Evolutionary conservation across 2,113 vertebrate species (phyloP), one percentile per base, ranked within the genome.

Genomic region (Chitala chitala): DNA sequence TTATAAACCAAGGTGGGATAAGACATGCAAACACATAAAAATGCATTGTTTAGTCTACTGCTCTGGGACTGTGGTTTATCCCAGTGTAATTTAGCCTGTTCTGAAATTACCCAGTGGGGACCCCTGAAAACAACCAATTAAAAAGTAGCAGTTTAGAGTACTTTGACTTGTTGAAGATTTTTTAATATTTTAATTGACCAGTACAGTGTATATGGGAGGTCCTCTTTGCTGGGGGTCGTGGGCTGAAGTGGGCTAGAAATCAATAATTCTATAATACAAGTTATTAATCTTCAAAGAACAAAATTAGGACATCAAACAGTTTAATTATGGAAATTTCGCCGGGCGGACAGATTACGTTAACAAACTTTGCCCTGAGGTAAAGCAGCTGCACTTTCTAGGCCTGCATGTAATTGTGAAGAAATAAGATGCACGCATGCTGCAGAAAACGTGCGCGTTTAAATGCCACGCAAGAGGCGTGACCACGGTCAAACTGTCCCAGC

Each of bases 301-400:
- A 10, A n/a, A 54, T 8, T 8, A 54, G 20, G 20, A 54, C 6
- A 8, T n/a, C 9, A 6, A 54, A 17, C 51, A 44, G 40, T 33
- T 36, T 38, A 66, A 44, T 66, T 66, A 46, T 44, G 63, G 17
- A 66, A 66, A 66, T 66, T 38, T 66, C 36, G 13, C 63, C 40
- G 24, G 3, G 5, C 40, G 26, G 63, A 66, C 20, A 40, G 63
- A 63, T 63, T 38, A 63, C 38, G 33, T 63, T 38, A 36, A 38
- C 59, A 63, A 2, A 15, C 33, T 1, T n/a, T 36, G 59, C 20
- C 59, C 59, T 63, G 59, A 63, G 51, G 36, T 63, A 8, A 63
- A 63, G 36, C 33, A n/a, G 38, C 38, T 22, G 33, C n/a, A 63
- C 33, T 38, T 63, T 63, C 33, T 36, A 63, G 59, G 59, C 38